Evolutionary conservation across 2,888 invertebrate species (phyloP).

Genomic region (Brachylomia viminalis): DNA sequence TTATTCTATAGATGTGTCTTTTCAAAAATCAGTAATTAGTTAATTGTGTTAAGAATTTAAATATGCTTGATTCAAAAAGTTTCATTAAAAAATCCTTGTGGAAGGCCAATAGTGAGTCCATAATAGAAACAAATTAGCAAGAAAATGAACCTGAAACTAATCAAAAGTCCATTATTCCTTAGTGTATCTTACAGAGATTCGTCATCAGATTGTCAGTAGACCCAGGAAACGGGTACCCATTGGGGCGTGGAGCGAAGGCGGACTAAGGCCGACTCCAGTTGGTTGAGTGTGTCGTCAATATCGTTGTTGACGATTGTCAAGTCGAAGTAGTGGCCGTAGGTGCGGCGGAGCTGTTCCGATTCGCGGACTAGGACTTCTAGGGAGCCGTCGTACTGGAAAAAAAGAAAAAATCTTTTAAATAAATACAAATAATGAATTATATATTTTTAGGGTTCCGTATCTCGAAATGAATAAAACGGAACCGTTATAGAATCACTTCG

Average conservation of each 20-base stretch:
- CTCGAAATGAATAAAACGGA: no score
- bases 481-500: no score
- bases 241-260: conserved; percentile 97
- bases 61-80: not conserved
- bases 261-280: conserved; percentile 97
- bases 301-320: conserved; percentile 99
- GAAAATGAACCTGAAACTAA: conserved; percentile 53
- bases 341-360: conserved; percentile 98
- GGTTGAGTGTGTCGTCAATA: conserved; percentile 99
- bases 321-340: conserved; percentile 99
- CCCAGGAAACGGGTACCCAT: conserved; percentile 99
- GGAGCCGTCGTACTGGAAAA: conserved; percentile 97
- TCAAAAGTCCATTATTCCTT: conserved; percentile 63
- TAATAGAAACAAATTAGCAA: conserved; percentile 54
- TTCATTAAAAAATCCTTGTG: conserved; percentile 26
- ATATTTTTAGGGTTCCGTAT: no score
- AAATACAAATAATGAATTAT: no score
- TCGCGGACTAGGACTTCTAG: conserved; percentile 98
- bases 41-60: not conserved
- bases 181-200: conserved; percentile 68
- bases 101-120: conserved; percentile 48
- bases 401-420: not conserved
- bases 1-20: conserved; percentile 13
- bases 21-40: conserved; percentile 2
- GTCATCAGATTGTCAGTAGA: conserved; percentile 93